phyloP scores from a whole-genome alignment of 1,140 invertebrate genomes.

The Drosophila rhopaloa region DNA sequence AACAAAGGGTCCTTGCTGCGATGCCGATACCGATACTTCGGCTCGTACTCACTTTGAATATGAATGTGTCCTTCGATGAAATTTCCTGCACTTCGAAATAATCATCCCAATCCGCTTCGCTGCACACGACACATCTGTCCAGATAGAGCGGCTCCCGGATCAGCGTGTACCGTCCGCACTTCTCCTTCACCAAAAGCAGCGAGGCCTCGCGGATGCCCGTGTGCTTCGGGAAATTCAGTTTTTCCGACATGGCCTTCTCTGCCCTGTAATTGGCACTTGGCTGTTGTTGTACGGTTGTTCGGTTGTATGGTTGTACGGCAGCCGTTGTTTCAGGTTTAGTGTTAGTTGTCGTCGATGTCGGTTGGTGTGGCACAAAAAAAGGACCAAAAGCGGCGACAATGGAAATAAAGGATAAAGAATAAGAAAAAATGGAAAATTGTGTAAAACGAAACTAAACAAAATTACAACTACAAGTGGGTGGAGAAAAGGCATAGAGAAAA shows the following conservation, averaged over 20 bases:
- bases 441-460: slow-evolving; percentile 80
- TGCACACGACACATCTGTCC: slow-evolving; percentile 95
- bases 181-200: slow-evolving; percentile 94
- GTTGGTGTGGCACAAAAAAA: slow-evolving; percentile 34
- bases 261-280: slow-evolving; percentile 86
- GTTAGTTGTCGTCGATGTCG: slow-evolving; percentile 44
- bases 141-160: slow-evolving; percentile 95
- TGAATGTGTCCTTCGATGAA: slow-evolving; percentile 95
- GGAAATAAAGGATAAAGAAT: slow-evolving; percentile 29
- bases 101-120: slow-evolving; percentile 94
- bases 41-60: slow-evolving; percentile 92
- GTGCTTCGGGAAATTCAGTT: slow-evolving; percentile 86
- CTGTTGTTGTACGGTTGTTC: slow-evolving; percentile 80
- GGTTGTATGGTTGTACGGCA: slow-evolving; percentile 34
- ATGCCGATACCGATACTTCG: slow-evolving; percentile 6
- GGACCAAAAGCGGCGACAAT: slow-evolving; percentile 32
- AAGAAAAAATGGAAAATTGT: slow-evolving; percentile 65
- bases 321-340: slow-evolving; percentile 40
- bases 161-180: slow-evolving; percentile 93
- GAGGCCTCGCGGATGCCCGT: slow-evolving; percentile 94
- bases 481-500: not conserved
- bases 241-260: slow-evolving; percentile 83
- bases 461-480: slow-evolving; percentile 62
- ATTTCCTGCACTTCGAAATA: slow-evolving; percentile 98
- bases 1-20: slow-evolving; percentile 37